phyloP scores from a whole-genome alignment of 2,888 invertebrate species.

The Hyposoter didymator region DNA sequence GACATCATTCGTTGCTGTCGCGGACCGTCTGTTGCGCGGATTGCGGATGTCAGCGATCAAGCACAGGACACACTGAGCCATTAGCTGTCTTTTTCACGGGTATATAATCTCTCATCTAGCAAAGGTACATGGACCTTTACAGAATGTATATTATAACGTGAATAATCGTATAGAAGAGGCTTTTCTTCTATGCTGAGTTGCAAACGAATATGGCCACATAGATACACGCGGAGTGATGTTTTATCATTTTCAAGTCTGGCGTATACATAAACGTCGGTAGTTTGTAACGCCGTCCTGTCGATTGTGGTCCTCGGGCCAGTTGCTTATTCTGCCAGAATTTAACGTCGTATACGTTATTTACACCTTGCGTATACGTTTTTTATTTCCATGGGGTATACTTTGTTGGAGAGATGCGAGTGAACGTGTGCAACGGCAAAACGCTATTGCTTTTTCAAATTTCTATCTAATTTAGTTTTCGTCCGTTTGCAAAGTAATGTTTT shows the following conservation, averaged over 20 bases:
- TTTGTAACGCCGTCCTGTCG: conserved; percentile 16
- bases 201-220: conserved; percentile 7
- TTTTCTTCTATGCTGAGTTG: conserved; percentile 22
- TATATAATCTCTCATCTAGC: conserved; percentile 55
- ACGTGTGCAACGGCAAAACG: neutral
- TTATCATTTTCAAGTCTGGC: conserved; percentile 21
- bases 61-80: conserved; percentile 55
- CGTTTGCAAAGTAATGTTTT: neutral
- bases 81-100: conserved; percentile 64
- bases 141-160: conserved; percentile 51
- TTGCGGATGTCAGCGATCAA: conserved; percentile 64
- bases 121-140: conserved; percentile 37
- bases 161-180: conserved; percentile 42
- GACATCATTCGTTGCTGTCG: conserved; percentile 58
- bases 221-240: conserved; percentile 7
- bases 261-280: conserved; percentile 20
- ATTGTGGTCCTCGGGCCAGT: conserved; percentile 27
- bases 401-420: conserved; percentile 20
- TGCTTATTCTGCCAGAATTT: conserved; percentile 14
- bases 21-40: conserved; percentile 53
- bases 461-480: neutral
- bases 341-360: conserved; percentile 8
- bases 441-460: conserved; percentile 4
- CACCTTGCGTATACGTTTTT: neutral
- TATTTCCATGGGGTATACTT: neutral